Evolutionary conservation across 2,797 vertebrate species (phyloP).

Genomic region (Sebastes minor): DNA sequence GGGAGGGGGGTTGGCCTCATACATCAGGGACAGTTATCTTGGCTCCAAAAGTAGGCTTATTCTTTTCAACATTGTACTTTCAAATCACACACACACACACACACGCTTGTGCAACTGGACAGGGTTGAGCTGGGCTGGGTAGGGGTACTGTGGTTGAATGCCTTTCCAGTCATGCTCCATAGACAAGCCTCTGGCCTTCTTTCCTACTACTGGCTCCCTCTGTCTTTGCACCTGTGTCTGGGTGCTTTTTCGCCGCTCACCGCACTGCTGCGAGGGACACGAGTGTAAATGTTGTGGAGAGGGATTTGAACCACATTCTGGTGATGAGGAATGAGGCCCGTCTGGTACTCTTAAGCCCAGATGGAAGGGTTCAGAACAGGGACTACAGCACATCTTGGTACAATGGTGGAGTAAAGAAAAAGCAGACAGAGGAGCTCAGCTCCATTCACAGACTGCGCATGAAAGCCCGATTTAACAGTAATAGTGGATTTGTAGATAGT

Average conservation of each 20-base stretch:
- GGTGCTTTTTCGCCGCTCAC: constrained; percentile 60
- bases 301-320: constrained; percentile 75
- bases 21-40: constrained; percentile 76
- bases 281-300: constrained; percentile 80
- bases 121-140: constrained; percentile 66
- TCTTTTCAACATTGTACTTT: constrained; percentile 80
- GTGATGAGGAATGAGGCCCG: constrained; percentile 75
- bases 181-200: constrained; percentile 75
- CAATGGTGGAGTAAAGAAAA: constrained; percentile 22
- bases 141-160: constrained; percentile 80
- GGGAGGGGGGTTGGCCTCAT: constrained; percentile 62
- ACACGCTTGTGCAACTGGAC: constrained; percentile 57
- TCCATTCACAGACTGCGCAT: background rate
- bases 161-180: constrained; percentile 80
- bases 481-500: constrained; percentile 16
- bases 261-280: constrained; percentile 74
- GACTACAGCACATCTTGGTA: constrained; percentile 47
- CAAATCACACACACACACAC: constrained; percentile 45
- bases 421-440: constrained; percentile 2
- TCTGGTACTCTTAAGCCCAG: constrained; percentile 74
- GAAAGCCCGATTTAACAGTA: constrained; percentile 15
- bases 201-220: constrained; percentile 74
- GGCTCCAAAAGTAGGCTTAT: constrained; percentile 65
- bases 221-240: constrained; percentile 79
- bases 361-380: constrained; percentile 66